These are phyloP conservation scores for Lanius collurio DNA, from an alignment of 2,113 vertebrate genomes.

Conservation along the genomic window DNA sequence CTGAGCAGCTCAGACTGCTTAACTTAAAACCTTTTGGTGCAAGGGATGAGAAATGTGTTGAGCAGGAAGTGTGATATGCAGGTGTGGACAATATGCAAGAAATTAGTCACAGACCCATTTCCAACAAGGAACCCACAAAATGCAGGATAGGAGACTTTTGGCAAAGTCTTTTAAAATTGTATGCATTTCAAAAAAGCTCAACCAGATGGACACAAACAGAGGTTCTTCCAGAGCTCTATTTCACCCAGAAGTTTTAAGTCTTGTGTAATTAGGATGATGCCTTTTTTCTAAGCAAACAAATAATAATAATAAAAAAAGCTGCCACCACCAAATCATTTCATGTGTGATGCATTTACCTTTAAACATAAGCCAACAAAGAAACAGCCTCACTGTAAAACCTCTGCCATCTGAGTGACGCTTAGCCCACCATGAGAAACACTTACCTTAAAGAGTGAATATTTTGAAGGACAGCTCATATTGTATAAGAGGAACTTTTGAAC, in stretches of 20 bases:
- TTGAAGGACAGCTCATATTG: background rate
- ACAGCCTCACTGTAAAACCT: background rate
- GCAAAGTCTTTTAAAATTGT: background rate
- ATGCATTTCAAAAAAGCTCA: background rate
- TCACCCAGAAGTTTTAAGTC: background rate
- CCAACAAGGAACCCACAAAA: background rate
- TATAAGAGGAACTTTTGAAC: background rate
- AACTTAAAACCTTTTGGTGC: background rate
- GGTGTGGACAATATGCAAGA: background rate
- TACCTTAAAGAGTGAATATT: background rate
- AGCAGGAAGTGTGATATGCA: background rate
- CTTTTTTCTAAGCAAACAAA: background rate
- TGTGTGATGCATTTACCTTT: background rate
- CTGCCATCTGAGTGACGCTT: background rate
- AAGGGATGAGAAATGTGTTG: background rate
- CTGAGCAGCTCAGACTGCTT: background rate
- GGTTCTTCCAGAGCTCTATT: background rate
- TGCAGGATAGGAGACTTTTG: background rate
- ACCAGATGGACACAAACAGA: background rate
- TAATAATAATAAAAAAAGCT: rapidly evolving
- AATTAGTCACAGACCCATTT: background rate
- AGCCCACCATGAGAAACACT: background rate
- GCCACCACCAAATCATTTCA: background rate
- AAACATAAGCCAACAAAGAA: background rate
- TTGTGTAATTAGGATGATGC: background rate